A percentile compares a stretch with the other conserved stretches of the same genome.
Conservation (phyloP, 2,888 invertebrate species). For the Euzophera pinguis region DNA sequence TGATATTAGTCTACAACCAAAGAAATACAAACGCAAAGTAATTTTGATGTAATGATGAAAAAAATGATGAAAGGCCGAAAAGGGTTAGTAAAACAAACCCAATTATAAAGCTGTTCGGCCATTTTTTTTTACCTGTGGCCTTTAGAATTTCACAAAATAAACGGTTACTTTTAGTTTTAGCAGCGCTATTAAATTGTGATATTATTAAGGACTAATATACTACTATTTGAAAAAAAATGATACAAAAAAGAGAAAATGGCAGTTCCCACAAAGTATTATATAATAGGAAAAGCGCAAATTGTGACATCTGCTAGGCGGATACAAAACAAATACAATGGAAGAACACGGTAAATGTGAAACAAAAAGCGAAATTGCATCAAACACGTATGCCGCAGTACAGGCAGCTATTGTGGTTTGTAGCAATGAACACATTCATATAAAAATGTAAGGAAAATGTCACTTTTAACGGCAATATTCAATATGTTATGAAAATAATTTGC, state of each 20-base stretch:
- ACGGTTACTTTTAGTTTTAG: neutral
- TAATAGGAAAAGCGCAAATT: neutral
- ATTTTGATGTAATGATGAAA: neutral
- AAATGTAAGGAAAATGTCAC: neutral
- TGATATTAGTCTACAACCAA: neutral
- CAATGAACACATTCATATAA: neutral
- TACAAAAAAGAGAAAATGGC: neutral
- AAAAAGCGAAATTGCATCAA: neutral
- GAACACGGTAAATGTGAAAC: neutral
- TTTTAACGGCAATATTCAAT: neutral
- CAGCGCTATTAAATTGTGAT: neutral
- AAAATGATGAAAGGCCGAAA: neutral
- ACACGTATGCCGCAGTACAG: neutral
- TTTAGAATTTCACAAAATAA: neutral
- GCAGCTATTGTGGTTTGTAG: neutral
- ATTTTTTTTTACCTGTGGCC: neutral
- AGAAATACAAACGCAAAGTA: neutral
- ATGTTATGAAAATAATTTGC: neutral
- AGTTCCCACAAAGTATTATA: neutral
- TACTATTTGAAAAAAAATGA: neutral
- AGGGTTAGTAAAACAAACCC: neutral
- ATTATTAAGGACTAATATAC: too few species aligned
- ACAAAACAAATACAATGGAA: neutral
- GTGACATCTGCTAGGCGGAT: neutral
- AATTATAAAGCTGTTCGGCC: neutral